Conservation (phyloP, 2,888 invertebrate genomes). For the Rotaria macrura region DNA sequence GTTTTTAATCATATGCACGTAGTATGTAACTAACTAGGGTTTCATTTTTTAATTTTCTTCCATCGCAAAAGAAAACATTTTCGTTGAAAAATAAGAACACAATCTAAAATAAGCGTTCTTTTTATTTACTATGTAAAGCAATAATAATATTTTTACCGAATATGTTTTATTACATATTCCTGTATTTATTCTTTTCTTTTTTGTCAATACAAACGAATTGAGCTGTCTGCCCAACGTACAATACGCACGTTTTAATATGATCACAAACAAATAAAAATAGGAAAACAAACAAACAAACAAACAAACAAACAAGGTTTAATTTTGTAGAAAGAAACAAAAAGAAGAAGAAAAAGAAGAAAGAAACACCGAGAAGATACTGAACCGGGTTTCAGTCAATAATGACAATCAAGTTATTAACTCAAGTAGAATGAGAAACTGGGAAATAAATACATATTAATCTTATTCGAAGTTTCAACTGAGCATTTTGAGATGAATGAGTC, state of each 20-base stretch:
- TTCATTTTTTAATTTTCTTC: no score
- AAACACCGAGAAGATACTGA: not conserved
- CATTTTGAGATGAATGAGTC: not conserved
- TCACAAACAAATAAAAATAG: not conserved
- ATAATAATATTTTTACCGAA: no score
- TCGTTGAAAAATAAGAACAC: no score
- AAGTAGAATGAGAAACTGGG: not conserved
- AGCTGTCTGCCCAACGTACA: not conserved
- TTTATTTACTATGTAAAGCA: no score
- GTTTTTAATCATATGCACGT: no score
- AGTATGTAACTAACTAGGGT: no score
- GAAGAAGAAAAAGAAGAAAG: no score
- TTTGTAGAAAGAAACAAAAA: not conserved
- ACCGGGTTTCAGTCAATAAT: not conserved
- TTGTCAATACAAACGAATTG: no score
- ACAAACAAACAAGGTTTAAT: not conserved
- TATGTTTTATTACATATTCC: no score
- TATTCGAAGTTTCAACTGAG: not conserved
- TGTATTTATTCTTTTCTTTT: no score
- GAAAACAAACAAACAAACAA: not conserved
- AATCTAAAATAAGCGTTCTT: no score
- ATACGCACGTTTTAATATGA: not conserved
- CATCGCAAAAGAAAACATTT: no score
- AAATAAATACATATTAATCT: not conserved
- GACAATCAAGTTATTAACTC: not conserved